Conservation (phyloP, 2,888 invertebrate species). For the Entomobrya multifasciata region DNA sequence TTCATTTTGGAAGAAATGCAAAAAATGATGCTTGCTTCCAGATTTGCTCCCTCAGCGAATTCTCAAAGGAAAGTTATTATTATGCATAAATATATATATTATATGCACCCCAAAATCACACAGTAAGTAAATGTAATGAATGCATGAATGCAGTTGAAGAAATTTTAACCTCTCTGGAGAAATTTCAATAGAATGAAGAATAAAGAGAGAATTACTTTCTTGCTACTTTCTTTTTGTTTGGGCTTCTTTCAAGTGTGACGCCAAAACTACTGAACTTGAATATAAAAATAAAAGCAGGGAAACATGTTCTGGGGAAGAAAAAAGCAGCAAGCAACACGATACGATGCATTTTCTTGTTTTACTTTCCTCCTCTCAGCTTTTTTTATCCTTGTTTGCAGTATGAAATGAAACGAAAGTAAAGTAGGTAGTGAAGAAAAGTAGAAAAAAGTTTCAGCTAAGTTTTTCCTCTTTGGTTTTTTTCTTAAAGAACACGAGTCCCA, state of each 20-base stretch:
- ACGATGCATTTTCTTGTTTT: constrained; percentile 37
- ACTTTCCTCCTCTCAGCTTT: constrained; percentile 7
- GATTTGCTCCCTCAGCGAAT: neutral
- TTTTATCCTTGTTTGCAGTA: neutral
- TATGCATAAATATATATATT: constrained; percentile 55
- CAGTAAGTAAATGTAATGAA: constrained; percentile 20
- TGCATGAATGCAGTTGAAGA: constrained; percentile 63
- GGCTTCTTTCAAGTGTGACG: neutral
- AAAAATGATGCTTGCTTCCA: neutral
- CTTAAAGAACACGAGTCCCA: constrained; percentile 35
- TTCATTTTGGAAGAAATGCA: neutral
- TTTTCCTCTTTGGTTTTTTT: neutral
- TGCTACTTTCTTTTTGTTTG: constrained; percentile 25
- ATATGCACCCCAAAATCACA: neutral
- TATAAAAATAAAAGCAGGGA: neutral
- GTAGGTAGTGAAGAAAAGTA: neutral
- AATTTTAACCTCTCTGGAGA: constrained; percentile 51
- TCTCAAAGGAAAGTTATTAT: neutral
- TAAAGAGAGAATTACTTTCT: constrained; percentile 8
- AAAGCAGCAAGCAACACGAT: constrained; percentile 31
- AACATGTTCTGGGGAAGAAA: neutral
- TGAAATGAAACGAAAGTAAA: constrained; percentile 35
- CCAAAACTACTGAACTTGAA: neutral
- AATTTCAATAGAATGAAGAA: constrained; percentile 46
- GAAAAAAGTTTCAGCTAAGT: constrained; percentile 37